Percentiles rank a stretch among this genome's conserved stretches.
phyloP scores from a whole-genome alignment of 35 echinoderm and acorn worm genomes.

The Diadema setosum region DNA sequence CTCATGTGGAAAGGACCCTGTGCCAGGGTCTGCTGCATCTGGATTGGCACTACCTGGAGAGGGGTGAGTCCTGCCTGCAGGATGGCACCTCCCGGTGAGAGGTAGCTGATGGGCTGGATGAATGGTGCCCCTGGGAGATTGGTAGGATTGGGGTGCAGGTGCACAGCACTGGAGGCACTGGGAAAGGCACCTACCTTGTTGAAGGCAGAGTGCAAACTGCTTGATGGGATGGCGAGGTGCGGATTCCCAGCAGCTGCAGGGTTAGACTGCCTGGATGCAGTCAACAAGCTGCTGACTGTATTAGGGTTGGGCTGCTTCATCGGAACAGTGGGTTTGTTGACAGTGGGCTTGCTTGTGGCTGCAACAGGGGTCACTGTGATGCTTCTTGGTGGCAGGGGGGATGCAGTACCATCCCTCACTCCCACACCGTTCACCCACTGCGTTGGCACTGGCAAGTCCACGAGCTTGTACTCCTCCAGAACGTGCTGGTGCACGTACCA shows the following conservation, averaged over 20 bases:
- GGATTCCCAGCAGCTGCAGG: neutral
- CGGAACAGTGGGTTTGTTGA: neutral
- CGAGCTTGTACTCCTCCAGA: slow-evolving; percentile 66
- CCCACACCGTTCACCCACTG: slow-evolving; percentile 47
- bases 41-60: neutral
- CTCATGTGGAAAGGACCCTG: neutral
- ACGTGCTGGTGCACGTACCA: slow-evolving; percentile 91
- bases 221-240: neutral
- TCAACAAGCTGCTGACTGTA: neutral
- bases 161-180: neutral
- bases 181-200: neutral
- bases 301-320: neutral
- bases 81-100: neutral
- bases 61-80: neutral
- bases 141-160: neutral
- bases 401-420: neutral
- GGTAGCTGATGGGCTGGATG: neutral
- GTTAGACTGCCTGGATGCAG: neutral
- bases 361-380: neutral
- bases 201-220: neutral
- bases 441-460: slow-evolving; percentile 53
- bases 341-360: neutral
- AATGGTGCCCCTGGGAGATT: neutral
- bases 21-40: neutral
- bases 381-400: slow-evolving; percentile 9